Evolutionary conservation across 1,140 invertebrate genomes (phyloP), one percentile per base, ranked within the genome.

Genomic region (Chironomus tepperi): DNA sequence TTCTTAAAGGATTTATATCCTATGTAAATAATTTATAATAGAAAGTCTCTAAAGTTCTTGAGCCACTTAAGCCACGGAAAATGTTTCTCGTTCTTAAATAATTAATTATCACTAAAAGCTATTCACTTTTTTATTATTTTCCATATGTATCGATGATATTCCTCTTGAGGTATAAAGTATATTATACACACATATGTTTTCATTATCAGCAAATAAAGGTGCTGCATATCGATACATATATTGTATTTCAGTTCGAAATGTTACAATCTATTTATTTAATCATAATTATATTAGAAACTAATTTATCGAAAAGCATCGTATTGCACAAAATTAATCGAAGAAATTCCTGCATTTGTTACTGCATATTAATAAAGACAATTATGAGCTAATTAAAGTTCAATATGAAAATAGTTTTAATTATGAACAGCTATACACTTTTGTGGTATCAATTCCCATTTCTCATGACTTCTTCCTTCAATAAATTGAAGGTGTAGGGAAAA

Each of bases 201-300:
- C 47, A 57, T 57, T 57, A 15, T 15, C 12, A 57, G n/a, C 47
- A 57, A 57, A 57, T 57, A 57, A 57, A 57, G 47, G 47, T 57
- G 47, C 15, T 57, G 47, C 47, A 34, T 57, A 57, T n/a, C 12
- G 10, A 57, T 47, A 47, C 15, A 47, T 9, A 47, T 57, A 57
- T 57, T 57, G n/a, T n/a, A 57, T 57, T 57, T 57, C 47, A 57
- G n/a, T 57, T 2, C 24, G 5, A 34, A 57, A 57, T 57, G n/a
- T n/a, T 57, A n/a, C 47, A 57, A 57, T 57, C n/a, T 57, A 57
- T 57, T 57, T 57, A n/a, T 57, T 57, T 57, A 57, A 57, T 57
- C 47, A 57, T 57, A 57, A 34, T 34, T 34, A 1, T 34, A 34
- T 34, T 34, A 34, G 24, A 34, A 34, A 34, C 5, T 34, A 34